Conservation (phyloP, 2,888 invertebrate species). For the Cactoblastis cactorum region DNA sequence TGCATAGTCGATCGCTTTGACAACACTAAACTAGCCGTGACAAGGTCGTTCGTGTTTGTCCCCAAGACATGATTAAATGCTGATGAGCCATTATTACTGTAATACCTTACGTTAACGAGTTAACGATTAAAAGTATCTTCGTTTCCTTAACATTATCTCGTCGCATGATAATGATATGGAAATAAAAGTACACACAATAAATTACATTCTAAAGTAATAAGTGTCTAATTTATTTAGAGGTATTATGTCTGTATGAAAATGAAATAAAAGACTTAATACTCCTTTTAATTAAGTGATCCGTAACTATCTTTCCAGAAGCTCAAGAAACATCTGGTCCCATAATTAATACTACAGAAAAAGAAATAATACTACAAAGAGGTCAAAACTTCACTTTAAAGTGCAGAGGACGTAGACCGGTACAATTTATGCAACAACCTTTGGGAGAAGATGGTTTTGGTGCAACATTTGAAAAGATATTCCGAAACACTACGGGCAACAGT, state of each 20-base stretch:
- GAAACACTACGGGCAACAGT: slow-evolving; percentile 18
- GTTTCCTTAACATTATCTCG: neutral
- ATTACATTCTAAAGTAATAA: no score
- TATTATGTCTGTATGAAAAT: no score
- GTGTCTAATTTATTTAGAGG: no score
- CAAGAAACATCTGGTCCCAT: slow-evolving; percentile 51
- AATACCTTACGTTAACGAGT: neutral
- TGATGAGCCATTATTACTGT: slow-evolving; percentile 7
- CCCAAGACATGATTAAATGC: slow-evolving; percentile 44
- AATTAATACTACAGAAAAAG: slow-evolving; percentile 48
- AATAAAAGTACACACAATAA: no score
- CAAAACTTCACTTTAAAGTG: slow-evolving; percentile 61
- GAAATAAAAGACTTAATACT: no score
- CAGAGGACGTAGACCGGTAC: slow-evolving; percentile 45
- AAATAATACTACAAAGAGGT: slow-evolving; percentile 58
- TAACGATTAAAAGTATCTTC: neutral
- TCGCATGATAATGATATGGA: no score
- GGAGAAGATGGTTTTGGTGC: slow-evolving; percentile 46
- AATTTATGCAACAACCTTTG: slow-evolving; percentile 57
- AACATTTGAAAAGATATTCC: slow-evolving; percentile 27
- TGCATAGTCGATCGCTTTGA: slow-evolving; percentile 43
- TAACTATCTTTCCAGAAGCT: slow-evolving; percentile 60
- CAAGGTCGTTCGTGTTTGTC: slow-evolving; percentile 42
- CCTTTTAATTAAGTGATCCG: neutral
- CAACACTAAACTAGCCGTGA: slow-evolving; percentile 43